Conservation (phyloP, 1,140 invertebrate species). For the Drosophila kikkawai region DNA sequence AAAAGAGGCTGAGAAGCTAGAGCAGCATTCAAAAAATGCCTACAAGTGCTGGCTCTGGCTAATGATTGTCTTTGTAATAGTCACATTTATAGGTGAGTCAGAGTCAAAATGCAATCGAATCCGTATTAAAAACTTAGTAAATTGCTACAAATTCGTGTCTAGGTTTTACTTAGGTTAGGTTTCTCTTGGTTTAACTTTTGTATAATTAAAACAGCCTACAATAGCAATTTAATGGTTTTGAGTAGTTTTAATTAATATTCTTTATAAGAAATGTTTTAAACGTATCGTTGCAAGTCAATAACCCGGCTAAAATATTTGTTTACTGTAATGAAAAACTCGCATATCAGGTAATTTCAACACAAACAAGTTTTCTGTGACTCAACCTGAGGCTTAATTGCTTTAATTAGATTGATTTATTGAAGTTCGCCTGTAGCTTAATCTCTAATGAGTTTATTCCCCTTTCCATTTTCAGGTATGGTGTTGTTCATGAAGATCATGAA, state of each 20-base stretch:
- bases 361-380: constrained; percentile 32
- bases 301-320: neutral
- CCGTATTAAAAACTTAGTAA: too few species aligned
- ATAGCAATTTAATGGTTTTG: neutral
- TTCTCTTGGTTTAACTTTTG: neutral
- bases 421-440: constrained; percentile 1
- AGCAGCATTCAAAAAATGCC: constrained; percentile 93
- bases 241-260: too few species aligned
- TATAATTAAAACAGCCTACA: neutral
- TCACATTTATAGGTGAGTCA: constrained; percentile 94
- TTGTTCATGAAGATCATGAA: constrained; percentile 92
- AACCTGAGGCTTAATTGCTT: neutral
- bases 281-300: neutral
- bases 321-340: neutral
- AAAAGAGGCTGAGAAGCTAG: constrained; percentile 92
- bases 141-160: neutral
- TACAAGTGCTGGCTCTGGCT: constrained; percentile 98
- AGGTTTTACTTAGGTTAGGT: neutral
- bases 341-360: neutral
- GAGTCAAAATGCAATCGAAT: constrained; percentile 84
- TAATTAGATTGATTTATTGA: constrained; percentile 26
- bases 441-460: constrained; percentile 32
- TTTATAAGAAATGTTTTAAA: neutral
- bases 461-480: constrained; percentile 89
- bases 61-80: constrained; percentile 92